Base-by-base conservation (phyloP, 2,888 invertebrate genomes). In the Drosophila subquinaria region DNA sequence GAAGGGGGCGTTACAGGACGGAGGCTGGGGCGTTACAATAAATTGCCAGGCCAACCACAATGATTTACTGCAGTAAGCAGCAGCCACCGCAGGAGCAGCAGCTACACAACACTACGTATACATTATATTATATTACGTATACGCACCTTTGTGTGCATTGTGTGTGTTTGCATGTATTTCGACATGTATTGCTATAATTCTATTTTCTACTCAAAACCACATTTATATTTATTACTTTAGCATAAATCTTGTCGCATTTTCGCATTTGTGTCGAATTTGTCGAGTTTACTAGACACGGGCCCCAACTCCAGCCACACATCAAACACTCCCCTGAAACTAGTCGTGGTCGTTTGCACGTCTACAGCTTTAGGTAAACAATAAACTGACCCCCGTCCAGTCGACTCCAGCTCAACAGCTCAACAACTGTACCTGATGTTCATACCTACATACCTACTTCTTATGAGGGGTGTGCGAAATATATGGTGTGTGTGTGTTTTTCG, bases 221-320 rank as follows among this genome's bases (percentile, higher is more conserved):
- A 90, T 86, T 86, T 86, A 86, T 86, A 86, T 86, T 86, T 86
- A 86, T 86, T 86, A 86, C 86, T 86, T 86, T 86, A 74, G 73
- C 86, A 86, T 86, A 86, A 86, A 86, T 86, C 86, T 86, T 90
- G 87, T 90, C 87, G 90, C 90, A 86, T 86, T 86, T 86, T 86
- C 90, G 87, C 90, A 86, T 86, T 86, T 90, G 90, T 86, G 86
- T 86, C 86, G 86, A 90, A 86, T 86, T 90, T 90, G 86, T 86
- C 90, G 88, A 88, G 88, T 76, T 85, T 78, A 71, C 72, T 60
- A 81, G 64, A 63, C 78, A 81, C 45, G 42, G 20, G 10, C 8
- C 30, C 35, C 8, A 30, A 8, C 30, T 8, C 38, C 15, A 40
- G 6, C 3, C 33, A 11, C 20, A 10, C 35, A 23, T n/a, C 4